Percentiles rank a stretch among this genome's conserved stretches.
phyloP scores from a whole-genome alignment of 2,797 vertebrate genomes.

The Sparus aurata region DNA sequence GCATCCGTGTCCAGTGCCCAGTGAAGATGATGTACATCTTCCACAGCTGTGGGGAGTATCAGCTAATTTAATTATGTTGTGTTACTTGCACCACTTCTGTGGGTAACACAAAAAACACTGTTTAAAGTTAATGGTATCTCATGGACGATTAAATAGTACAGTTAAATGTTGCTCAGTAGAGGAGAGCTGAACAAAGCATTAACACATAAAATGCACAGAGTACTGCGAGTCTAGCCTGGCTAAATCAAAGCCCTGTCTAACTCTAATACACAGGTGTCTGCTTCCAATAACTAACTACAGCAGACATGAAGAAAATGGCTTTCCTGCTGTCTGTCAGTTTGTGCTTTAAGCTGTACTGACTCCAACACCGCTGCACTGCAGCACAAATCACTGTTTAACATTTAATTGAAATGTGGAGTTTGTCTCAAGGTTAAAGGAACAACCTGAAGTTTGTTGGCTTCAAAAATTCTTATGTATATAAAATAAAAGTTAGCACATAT shows the following conservation, averaged over 20 bases:
- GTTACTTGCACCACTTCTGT: not conserved
- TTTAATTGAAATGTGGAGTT: constrained; percentile 4
- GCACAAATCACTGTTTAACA: constrained; percentile 14
- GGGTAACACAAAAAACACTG: not conserved
- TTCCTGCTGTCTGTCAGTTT: constrained; percentile 14
- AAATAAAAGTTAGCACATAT: not conserved
- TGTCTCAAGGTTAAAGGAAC: constrained; percentile 15
- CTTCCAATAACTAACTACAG: constrained; percentile 15
- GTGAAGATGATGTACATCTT: not conserved
- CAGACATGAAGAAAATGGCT: constrained; percentile 25
- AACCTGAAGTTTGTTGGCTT: not conserved
- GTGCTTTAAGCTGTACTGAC: constrained; percentile 16
- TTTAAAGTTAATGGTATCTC: constrained; percentile 6
- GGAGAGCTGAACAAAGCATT: constrained; percentile 13
- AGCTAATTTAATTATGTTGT: not conserved
- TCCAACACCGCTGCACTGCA: constrained; percentile 10
- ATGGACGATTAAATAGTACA: constrained; percentile 9
- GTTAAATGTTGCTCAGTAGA: not conserved
- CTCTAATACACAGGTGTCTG: constrained; percentile 33
- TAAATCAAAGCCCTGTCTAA: constrained; percentile 33
- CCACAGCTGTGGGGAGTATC: not conserved
- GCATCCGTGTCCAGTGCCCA: not conserved
- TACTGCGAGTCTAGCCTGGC: not conserved
- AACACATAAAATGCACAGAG: constrained; percentile 4
- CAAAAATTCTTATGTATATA: not conserved